phyloP scores from a whole-genome alignment of 2,797 vertebrate species.

The Phaenicophaeus curvirostris region DNA sequence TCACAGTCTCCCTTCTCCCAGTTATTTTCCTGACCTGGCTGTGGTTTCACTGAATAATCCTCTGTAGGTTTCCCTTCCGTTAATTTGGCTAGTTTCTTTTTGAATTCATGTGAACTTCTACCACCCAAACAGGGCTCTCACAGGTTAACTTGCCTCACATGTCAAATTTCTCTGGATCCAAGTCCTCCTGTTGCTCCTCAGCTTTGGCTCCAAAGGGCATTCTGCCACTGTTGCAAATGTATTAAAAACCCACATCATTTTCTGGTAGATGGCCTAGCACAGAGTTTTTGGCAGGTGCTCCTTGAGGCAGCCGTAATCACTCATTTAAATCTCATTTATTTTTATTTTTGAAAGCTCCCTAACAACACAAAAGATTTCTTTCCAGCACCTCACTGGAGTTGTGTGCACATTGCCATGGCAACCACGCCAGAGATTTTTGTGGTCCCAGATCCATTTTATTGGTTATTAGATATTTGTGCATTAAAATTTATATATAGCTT shows the following conservation, averaged over 20 bases:
- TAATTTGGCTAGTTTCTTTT: not conserved
- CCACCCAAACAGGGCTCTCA: not conserved
- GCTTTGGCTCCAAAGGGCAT: not conserved
- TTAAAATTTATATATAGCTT: not conserved
- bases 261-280: not conserved
- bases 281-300: constrained; percentile 30
- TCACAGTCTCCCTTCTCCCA: not conserved
- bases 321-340: constrained; percentile 48
- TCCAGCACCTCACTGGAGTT: constrained; percentile 15
- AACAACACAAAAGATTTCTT: constrained; percentile 21
- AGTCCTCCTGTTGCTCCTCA: not conserved
- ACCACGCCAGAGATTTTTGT: constrained; percentile 30
- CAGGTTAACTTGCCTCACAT: not conserved
- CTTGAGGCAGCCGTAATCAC: not conserved
- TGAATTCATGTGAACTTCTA: not conserved
- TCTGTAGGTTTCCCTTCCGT: not conserved
- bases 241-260: no score
- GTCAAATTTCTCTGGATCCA: not conserved
- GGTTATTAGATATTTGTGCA: constrained; percentile 55
- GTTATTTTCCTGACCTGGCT: not conserved
- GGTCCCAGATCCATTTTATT: constrained; percentile 38
- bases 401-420: constrained; percentile 49
- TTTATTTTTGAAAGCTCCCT: constrained; percentile 38
- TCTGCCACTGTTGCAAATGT: not conserved
- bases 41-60: not conserved